Percentiles rank a stretch among this genome's conserved stretches.
These are phyloP conservation scores for Mimumesa dahlbomi DNA, from an alignment of 2,888 invertebrate genomes.

Conservation along the genomic window DNA sequence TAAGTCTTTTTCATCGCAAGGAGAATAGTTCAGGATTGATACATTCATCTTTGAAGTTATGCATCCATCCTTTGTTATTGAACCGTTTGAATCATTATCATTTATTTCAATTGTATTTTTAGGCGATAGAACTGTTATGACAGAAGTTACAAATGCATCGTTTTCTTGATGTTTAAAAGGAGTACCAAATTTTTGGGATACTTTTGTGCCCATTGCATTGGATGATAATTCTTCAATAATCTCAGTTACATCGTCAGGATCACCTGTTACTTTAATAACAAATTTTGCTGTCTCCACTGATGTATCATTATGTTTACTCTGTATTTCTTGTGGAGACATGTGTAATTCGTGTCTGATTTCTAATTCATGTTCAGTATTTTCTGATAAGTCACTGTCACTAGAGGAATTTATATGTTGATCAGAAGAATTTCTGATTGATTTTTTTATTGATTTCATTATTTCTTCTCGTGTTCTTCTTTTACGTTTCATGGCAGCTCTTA, in stretches of 20 bases:
- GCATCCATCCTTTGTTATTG: constrained; percentile 23
- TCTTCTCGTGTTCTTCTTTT: constrained; percentile 57
- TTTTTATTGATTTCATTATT: constrained; percentile 63
- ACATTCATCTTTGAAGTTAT: not conserved
- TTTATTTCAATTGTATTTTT: constrained; percentile 25
- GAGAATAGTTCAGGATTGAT: constrained; percentile 12
- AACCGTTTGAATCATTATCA: constrained; percentile 7
- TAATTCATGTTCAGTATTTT: constrained; percentile 12
- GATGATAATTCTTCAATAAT: constrained; percentile 68
- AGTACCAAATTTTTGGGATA: constrained; percentile 23
- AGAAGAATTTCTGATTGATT: constrained; percentile 48
- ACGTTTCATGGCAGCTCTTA: constrained; percentile 52
- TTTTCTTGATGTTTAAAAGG: constrained; percentile 26
- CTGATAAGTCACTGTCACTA: constrained; percentile 47
- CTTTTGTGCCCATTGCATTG: constrained; percentile 25
- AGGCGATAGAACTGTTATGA: constrained; percentile 59
- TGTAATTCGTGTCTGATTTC: constrained; percentile 29
- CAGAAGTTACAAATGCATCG: constrained; percentile 62
- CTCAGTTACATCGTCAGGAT: constrained; percentile 70
- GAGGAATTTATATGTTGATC: constrained; percentile 42
- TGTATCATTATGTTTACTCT: constrained; percentile 6
- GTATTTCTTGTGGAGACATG: not conserved
- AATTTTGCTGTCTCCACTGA: constrained; percentile 49
- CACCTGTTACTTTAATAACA: constrained; percentile 71
- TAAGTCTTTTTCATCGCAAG: constrained; percentile 4